These are phyloP conservation scores for Chrysocyon brachyurus DNA, from an alignment of 2,797 vertebrate genomes.

Conservation along the genomic window DNA sequence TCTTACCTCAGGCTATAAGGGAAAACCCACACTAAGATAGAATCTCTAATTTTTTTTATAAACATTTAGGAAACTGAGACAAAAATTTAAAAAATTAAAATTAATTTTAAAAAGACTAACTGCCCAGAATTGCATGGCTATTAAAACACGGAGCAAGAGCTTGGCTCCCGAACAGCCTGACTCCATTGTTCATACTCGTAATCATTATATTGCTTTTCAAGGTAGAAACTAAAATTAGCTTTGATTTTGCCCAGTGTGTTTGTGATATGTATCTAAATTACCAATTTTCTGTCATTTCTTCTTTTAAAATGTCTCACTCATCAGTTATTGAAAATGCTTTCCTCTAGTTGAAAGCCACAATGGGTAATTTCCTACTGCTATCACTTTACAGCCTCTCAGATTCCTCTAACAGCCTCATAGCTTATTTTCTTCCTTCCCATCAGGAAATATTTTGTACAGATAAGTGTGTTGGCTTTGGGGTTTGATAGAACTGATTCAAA, in stretches of 20 bases:
- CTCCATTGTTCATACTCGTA: neutral
- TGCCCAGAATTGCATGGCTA: neutral
- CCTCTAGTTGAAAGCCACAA: neutral
- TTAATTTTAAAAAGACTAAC: neutral
- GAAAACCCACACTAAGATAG: neutral
- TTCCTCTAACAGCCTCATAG: neutral
- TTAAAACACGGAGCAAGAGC: neutral
- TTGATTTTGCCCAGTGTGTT: constrained; percentile 7
- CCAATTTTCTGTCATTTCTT: neutral
- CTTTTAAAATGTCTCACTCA: constrained; percentile 45
- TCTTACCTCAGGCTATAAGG: neutral
- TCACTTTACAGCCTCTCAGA: neutral
- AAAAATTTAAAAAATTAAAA: neutral
- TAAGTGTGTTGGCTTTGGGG: neutral
- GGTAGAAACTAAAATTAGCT: neutral
- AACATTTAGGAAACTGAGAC: neutral
- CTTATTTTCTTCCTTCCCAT: constrained; percentile 9
- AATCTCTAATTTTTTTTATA: neutral
- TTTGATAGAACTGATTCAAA: neutral
- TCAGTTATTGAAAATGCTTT: neutral
- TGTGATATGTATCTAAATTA: neutral
- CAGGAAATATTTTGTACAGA: neutral
- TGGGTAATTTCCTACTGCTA: neutral
- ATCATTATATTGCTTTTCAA: neutral
- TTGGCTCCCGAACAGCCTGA: neutral